Base-by-base conservation (phyloP, 2,113 vertebrate genomes). In the Quiscalus mexicanus region DNA sequence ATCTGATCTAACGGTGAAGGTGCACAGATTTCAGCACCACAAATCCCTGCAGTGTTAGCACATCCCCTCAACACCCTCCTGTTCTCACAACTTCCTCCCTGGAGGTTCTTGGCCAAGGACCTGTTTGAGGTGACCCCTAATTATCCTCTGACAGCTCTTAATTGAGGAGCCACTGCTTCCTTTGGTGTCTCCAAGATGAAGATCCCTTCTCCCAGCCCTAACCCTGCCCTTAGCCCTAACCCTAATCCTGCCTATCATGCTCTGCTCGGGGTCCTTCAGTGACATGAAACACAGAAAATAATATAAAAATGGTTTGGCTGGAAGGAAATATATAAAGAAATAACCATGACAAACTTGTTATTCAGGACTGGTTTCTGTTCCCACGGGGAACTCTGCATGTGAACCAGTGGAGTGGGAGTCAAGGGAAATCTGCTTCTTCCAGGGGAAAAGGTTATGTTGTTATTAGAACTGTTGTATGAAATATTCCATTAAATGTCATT, bases 401-500 rank as follows among this genome's bases (percentile, higher is more conserved):
- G 85, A 88, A 65, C 31, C 39, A 39, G 12, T 5, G 1, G 65
- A 71, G 52, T 12, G 27, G 47, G 70, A 87, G 35, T 27, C 5
- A 3, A 81, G 79, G 37, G 52, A 58, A 93, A 78, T 68, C 71
- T 78, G 42, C 79, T 27, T 55, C 45, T 58, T 80, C 45, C 39
- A 70, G 45, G 60, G 83, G 76, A 84, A 92, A 90, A 88, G 64
- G 89, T 91, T 87, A n/a, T 77, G 83, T 69, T 80, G 68, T 80
- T 76, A n/a, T 92, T 83, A 75, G 86, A 69, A 12, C 59, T 37
- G 27, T 47, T 74, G 52, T 84, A 35, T 70, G 47, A 90, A 95
- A 93, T 84, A 95, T 82, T 78, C 84, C 58, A 79, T 85, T 79
- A 93, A 77, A 87, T 75, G 35, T 73, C 89, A 89, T 78, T 74